Conservation (phyloP, 1,140 invertebrate species). For the Carposina sasakii region DNA sequence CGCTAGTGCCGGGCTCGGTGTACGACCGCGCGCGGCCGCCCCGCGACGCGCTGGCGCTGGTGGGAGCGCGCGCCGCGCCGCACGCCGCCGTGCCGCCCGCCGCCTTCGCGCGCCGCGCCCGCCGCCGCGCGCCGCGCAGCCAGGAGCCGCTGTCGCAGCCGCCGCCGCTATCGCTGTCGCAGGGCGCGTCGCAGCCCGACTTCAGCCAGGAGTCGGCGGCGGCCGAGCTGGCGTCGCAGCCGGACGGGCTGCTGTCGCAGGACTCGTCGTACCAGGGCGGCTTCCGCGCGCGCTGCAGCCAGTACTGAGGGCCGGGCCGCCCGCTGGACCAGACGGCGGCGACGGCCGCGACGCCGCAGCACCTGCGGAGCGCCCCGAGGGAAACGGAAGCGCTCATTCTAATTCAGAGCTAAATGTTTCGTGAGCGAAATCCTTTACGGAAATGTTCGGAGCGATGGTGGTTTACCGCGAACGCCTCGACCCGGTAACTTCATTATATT, state of each 20-base stretch:
- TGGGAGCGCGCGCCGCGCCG: conserved; percentile 88
- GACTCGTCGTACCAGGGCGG: conserved; percentile 93
- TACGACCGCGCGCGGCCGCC: conserved; percentile 73
- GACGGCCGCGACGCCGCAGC: conserved; percentile 22
- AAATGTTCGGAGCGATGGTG: conserved; percentile 10
- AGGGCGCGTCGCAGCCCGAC: conserved; percentile 86
- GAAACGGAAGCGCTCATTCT: conserved; percentile 26
- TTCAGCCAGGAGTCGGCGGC: conserved; percentile 91
- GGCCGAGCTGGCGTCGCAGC: conserved; percentile 93
- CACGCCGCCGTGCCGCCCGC: conserved; percentile 87
- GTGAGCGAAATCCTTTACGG: conserved; percentile 18
- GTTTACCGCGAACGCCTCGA: too few species aligned
- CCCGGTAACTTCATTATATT: too few species aligned
- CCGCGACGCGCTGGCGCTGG: conserved; percentile 92
- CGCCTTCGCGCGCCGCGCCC: conserved; percentile 80
- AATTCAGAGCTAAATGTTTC: conserved; percentile 26
- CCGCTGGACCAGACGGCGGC: conserved; percentile 4
- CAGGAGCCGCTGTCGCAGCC: conserved; percentile 78
- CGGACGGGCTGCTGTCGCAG: conserved; percentile 94
- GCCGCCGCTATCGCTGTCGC: conserved; percentile 79
- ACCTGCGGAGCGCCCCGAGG: conserved; percentile 21
- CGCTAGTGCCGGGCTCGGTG: conserved; percentile 86
- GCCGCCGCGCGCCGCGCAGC: conserved; percentile 54
- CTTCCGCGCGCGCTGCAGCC: conserved; percentile 75
- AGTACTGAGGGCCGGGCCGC: conserved; percentile 74